Evolutionary conservation across 2,113 vertebrate genomes (phyloP), one percentile per base, ranked within the genome.

Genomic region (Oryzias javanicus): DNA sequence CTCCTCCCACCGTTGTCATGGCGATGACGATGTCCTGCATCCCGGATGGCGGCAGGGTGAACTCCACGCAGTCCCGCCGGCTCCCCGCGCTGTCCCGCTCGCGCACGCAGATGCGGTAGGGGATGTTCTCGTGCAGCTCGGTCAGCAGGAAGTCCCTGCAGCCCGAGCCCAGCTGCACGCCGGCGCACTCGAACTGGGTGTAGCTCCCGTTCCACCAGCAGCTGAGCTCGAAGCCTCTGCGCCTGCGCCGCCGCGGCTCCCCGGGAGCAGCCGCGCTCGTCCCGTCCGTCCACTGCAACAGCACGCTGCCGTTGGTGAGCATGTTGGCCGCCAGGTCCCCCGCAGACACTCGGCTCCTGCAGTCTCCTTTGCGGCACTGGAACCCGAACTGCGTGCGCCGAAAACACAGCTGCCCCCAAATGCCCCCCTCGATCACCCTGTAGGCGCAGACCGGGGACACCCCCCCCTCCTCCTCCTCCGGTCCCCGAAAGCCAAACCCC

Each of bases 11-110:
- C 5, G 95, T 95, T 58, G 96, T 97, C 97, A 98, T 98, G 86
- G 97, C 97, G 47, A 98, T 93, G 6, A 98, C 97, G 76, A 98
- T 95, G 72, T 98, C 95, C 86, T 93, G 94, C 96, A 96, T 95
- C 85, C 95, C 94, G 14, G 92, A 91, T 0, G 94, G 92, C 42
- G 93, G 88, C 50, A 95, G 86, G 18, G 88, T 92, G 70, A 98
- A 98, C 88, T 98, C 94, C 67, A 97, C 93, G 71, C 96, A 98
- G 64, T 94, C 92, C 3, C 84, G 85, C 41, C 25, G 81, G 25
- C 67, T 70, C 3, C 55, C 54, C 4, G 49, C 58, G 44, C 51
- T 67, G 19, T 22, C 53, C 16, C 62, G 44, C 8, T 75, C 63
- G 65, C 82, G 93, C 82, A 98, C 74, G 90, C 96, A 98, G 84